Evolutionary conservation across 2,113 vertebrate species (phyloP).

Genomic region (Lophura nycthemera): DNA sequence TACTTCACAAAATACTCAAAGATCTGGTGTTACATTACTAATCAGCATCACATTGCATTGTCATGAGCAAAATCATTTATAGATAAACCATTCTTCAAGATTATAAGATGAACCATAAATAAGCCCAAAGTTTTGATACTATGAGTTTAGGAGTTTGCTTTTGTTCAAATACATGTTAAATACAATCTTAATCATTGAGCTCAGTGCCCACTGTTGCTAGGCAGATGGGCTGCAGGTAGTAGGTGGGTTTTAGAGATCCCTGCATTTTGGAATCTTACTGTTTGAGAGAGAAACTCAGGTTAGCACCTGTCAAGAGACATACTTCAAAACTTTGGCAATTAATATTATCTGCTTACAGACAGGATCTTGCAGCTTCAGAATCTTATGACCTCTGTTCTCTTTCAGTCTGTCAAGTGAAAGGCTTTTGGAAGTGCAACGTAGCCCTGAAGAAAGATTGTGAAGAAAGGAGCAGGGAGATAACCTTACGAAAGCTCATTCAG

Average conservation of each 20-base stretch:
- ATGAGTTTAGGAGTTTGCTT: neutral
- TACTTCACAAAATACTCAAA: neutral
- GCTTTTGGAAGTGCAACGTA: neutral
- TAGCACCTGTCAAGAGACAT: neutral
- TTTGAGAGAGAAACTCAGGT: neutral
- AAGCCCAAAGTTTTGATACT: neutral
- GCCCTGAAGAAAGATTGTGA: neutral
- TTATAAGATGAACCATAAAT: neutral
- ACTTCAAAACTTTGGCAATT: neutral
- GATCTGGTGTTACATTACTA: neutral
- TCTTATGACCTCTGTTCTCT: neutral
- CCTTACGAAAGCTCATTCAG: neutral
- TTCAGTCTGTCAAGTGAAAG: neutral
- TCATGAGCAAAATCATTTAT: neutral
- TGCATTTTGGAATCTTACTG: neutral
- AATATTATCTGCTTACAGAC: neutral
- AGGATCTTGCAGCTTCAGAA: neutral
- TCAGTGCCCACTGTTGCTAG: neutral
- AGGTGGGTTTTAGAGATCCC: neutral
- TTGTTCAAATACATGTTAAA: neutral
- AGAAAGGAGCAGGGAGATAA: neutral
- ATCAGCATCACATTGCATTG: neutral
- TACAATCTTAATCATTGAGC: neutral
- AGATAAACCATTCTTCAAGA: neutral
- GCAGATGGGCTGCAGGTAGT: conserved; percentile 36